Evolutionary conservation across 1,140 invertebrate species (phyloP).

Genomic region (Apis florea): DNA sequence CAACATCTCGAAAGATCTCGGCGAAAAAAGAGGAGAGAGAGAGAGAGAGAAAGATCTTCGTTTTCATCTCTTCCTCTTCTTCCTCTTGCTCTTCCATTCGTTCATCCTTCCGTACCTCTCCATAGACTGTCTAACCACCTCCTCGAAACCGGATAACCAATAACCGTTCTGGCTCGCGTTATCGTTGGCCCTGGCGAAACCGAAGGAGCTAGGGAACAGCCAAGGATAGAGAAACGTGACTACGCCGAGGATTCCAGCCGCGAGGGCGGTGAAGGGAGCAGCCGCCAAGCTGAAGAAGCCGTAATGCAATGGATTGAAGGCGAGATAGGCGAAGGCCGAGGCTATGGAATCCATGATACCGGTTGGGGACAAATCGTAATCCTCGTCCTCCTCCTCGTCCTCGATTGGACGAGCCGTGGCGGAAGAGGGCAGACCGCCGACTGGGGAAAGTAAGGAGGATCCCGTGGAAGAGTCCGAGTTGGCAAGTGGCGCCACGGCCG

Average conservation of each 20-base stretch:
- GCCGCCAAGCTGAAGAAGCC: slow-evolving; percentile 75
- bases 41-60: too few species aligned
- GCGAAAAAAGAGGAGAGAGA: too few species aligned
- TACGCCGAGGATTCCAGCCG: slow-evolving; percentile 75
- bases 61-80: slow-evolving; percentile 73
- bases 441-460: background rate
- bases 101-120: slow-evolving; percentile 69
- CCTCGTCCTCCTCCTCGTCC: slow-evolving; percentile 72
- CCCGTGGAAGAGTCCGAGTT: background rate
- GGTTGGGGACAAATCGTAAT: slow-evolving; percentile 65
- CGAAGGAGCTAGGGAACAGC: slow-evolving; percentile 71
- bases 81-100: slow-evolving; percentile 73
- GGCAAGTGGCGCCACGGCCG: background rate
- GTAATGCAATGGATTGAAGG: slow-evolving; percentile 76
- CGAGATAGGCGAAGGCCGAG: slow-evolving; percentile 72
- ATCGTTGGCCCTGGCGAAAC: slow-evolving; percentile 65
- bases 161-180: slow-evolving; percentile 55
- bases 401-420: background rate
- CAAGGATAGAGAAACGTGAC: slow-evolving; percentile 75
- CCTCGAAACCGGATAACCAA: slow-evolving; percentile 63
- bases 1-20: too few species aligned
- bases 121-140: slow-evolving; percentile 69
- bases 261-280: slow-evolving; percentile 76
- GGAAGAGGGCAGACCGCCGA: background rate
- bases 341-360: slow-evolving; percentile 71